A percentile compares a stretch with the other conserved stretches of the same genome.
phyloP scores from a whole-genome alignment of 2,888 invertebrate genomes.

The Alentia gelatinosa region DNA sequence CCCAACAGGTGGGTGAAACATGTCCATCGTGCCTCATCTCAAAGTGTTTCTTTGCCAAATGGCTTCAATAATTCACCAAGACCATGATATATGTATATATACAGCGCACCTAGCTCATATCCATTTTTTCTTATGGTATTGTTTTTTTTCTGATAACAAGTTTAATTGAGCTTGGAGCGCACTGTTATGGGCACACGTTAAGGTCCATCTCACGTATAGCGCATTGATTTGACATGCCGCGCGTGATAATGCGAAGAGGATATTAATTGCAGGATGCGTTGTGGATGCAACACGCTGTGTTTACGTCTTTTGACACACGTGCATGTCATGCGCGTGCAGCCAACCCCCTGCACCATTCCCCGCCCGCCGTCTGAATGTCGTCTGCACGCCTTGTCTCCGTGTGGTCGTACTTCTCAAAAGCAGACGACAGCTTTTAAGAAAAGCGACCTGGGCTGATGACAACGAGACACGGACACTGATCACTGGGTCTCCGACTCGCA shows the following conservation, averaged over 20 bases:
- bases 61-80: background rate
- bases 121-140: too few relatives aligned
- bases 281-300: background rate
- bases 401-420: conserved; percentile 36
- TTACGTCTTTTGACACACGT: background rate
- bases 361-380: too few relatives aligned
- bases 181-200: too few relatives aligned
- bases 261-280: too few relatives aligned
- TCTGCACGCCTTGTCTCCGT: background rate
- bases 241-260: too few relatives aligned
- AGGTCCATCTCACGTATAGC: too few relatives aligned
- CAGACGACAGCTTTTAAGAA: background rate
- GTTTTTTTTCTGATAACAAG: background rate
- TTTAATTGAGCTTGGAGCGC: background rate
- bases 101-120: too few relatives aligned
- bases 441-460: background rate
- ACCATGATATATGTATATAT: too few relatives aligned
- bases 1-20: background rate
- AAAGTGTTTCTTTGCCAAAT: background rate
- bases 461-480: background rate
- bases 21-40: background rate
- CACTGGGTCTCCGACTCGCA: background rate
- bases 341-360: too few relatives aligned
- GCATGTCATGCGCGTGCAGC: background rate
- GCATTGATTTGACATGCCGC: too few relatives aligned